These are phyloP conservation scores for Pristionchus exspectatus DNA, from an alignment of 2,888 invertebrate genomes.

Conservation along the genomic window DNA sequence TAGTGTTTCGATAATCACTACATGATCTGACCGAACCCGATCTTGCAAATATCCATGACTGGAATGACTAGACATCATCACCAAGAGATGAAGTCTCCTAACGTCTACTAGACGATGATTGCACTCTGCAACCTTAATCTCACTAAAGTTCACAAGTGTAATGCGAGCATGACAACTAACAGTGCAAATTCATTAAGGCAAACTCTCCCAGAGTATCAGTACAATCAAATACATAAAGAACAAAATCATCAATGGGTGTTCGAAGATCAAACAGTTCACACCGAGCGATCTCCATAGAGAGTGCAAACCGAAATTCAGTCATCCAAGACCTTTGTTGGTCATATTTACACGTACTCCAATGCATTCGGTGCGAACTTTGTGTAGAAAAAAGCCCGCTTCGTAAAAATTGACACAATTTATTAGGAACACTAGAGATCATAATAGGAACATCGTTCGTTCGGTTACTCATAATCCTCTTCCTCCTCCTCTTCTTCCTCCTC, in stretches of 20 bases:
- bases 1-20: neutral
- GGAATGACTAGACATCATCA: neutral
- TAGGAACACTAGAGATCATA: conserved; percentile 18
- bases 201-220: too few species aligned
- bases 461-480: conserved; percentile 38
- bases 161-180: too few species aligned
- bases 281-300: neutral
- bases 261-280: too few species aligned
- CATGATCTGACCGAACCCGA: neutral
- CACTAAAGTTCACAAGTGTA: too few species aligned
- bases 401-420: neutral
- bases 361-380: neutral
- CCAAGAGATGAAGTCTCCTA: neutral
- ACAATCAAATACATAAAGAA: too few species aligned
- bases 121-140: too few species aligned
- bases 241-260: neutral
- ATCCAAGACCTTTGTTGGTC: neutral
- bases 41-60: neutral
- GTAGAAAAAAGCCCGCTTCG: neutral
- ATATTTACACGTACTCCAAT: neutral
- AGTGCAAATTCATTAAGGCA: too few species aligned
- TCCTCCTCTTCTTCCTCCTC: conserved; percentile 53
- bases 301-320: neutral
- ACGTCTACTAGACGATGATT: neutral
- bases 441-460: neutral